A percentile compares a stretch with the other conserved stretches of the same genome.
These are phyloP conservation scores for Eupeodes latifasciatus DNA, from an alignment of 2,888 invertebrate species.

Conservation along the genomic window DNA sequence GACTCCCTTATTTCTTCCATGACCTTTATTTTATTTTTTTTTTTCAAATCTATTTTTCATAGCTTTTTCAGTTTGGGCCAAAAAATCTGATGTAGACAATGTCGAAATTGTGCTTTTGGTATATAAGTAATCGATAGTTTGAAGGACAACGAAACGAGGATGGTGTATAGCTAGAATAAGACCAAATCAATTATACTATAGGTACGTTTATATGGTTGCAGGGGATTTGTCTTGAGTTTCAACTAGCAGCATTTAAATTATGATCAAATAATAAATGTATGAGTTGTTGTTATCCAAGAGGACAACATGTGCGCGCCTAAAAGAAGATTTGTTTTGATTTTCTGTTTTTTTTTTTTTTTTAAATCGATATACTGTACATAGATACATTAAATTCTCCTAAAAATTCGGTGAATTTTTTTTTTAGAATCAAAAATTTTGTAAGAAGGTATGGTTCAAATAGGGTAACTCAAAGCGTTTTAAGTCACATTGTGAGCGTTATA, in stretches of 20 bases:
- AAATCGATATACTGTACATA: too few relatives aligned
- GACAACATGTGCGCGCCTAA: neutral
- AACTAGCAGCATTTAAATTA: neutral
- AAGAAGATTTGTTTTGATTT: neutral
- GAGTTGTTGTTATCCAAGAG: neutral
- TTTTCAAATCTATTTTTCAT: conserved; percentile 27
- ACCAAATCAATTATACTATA: neutral
- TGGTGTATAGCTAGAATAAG: neutral
- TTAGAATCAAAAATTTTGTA: too few relatives aligned
- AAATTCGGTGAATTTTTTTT: too few relatives aligned
- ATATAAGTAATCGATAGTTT: conserved; percentile 35
- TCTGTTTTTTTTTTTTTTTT: neutral
- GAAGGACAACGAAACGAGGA: conserved; percentile 18
- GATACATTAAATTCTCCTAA: too few relatives aligned
- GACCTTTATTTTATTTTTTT: conserved; percentile 38
- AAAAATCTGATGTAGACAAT: conserved; percentile 26
- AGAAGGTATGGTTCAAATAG: too few relatives aligned
- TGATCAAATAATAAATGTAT: neutral
- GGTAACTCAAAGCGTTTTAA: too few relatives aligned
- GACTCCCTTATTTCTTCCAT: conserved; percentile 21
- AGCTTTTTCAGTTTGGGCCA: conserved; percentile 26
- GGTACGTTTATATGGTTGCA: neutral
- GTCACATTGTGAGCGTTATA: too few relatives aligned
- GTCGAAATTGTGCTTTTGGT: conserved; percentile 8
- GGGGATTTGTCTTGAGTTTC: neutral